These are phyloP conservation scores for Synergus japonicus DNA, from an alignment of 2,888 invertebrate species.

Conservation along the genomic window DNA sequence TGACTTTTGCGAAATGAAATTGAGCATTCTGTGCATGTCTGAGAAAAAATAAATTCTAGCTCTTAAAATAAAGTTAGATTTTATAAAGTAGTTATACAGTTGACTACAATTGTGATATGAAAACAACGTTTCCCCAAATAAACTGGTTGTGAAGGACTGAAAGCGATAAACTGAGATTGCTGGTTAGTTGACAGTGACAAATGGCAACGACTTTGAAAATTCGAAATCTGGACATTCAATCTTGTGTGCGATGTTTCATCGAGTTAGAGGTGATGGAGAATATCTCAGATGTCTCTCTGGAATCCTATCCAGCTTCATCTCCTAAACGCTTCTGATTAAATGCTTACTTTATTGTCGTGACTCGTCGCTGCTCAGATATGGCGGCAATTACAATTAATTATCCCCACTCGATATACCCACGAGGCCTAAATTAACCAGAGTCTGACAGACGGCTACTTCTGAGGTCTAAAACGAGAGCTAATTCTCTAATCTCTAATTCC, in stretches of 20 bases:
- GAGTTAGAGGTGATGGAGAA: background rate
- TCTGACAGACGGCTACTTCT: conserved; percentile 22
- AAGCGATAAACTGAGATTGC: conserved; percentile 9
- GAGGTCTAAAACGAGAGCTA: background rate
- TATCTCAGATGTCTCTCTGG: conserved; percentile 15
- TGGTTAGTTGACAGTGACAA: conserved; percentile 29
- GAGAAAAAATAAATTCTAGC: too few relatives aligned
- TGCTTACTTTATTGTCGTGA: conserved; percentile 19
- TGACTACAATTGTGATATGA: background rate
- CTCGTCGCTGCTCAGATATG: conserved; percentile 22
- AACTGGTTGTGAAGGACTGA: background rate
- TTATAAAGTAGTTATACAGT: background rate
- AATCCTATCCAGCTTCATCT: conserved; percentile 26
- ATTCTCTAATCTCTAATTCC: conserved; percentile 29
- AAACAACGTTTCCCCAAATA: background rate
- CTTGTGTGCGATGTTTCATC: conserved; percentile 8
- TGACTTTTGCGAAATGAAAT: too few relatives aligned
- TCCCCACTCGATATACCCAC: conserved; percentile 27
- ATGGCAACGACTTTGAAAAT: conserved; percentile 1
- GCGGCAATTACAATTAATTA: conserved; percentile 37
- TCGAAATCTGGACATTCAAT: conserved; percentile 25
- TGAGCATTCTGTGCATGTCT: too few relatives aligned
- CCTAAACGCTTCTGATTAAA: conserved; percentile 31
- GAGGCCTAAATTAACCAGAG: conserved; percentile 2
- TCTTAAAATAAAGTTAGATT: too few relatives aligned